Evolutionary conservation across 2,113 vertebrate genomes (phyloP).

Genomic region (Apteryx owenii): DNA sequence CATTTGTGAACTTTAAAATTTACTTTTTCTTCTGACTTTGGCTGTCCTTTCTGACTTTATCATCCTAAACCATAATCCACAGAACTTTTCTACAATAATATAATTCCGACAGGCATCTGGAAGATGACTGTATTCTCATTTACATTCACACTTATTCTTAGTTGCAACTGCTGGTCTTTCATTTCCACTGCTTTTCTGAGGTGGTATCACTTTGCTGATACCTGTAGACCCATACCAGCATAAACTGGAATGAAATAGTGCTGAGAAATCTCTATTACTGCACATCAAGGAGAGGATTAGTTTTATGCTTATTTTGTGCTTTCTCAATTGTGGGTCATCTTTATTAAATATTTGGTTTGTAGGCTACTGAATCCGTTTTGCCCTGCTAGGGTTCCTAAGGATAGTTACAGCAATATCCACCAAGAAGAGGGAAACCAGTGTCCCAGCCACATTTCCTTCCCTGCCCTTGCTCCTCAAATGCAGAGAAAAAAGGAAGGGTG

Average conservation of each 20-base stretch:
- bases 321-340: not conserved
- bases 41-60: not conserved
- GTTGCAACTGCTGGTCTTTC: not conserved
- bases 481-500: accelerated
- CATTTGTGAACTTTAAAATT: not conserved
- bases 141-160: not conserved
- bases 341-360: not conserved
- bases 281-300: not conserved
- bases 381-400: accelerated
- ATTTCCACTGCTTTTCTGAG: not conserved
- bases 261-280: not conserved
- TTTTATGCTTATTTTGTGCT: not conserved
- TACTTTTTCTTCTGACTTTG: not conserved
- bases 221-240: accelerated
- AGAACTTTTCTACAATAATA: not conserved
- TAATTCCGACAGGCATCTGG: not conserved
- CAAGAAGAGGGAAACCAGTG: not conserved
- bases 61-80: not conserved
- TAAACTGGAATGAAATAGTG: not conserved
- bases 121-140: not conserved
- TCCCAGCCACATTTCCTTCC: not conserved
- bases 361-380: not conserved
- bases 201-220: not conserved
- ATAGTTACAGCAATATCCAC: not conserved
- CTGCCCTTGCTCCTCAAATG: not conserved